Evolutionary conservation across 2,797 vertebrate genomes (phyloP).

Genomic region (Rhynchotus rufescens): DNA sequence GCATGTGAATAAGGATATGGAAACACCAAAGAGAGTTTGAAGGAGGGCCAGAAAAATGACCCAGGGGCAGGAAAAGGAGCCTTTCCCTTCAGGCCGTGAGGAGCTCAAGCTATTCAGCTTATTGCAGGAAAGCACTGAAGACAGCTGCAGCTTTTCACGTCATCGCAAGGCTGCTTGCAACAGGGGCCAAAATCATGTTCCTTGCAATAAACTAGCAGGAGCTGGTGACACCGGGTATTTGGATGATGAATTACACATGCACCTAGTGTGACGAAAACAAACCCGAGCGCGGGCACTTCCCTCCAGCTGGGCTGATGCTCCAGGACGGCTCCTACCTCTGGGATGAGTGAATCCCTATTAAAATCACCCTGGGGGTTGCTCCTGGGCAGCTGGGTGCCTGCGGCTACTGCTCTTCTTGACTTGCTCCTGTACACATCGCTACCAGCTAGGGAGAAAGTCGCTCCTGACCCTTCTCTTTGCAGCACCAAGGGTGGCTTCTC

Average conservation of each 20-base stretch:
- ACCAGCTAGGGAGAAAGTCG: background rate
- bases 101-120: conserved; percentile 6
- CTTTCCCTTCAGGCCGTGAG: background rate
- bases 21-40: conserved; percentile 48
- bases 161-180: background rate
- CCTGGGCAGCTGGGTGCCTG: background rate
- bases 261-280: background rate
- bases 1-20: background rate
- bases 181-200: background rate
- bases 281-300: background rate
- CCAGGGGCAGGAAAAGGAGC: background rate
- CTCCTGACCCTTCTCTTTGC: background rate
- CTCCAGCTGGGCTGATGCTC: background rate
- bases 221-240: conserved; percentile 12
- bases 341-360: background rate
- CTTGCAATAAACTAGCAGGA: conserved; percentile 35
- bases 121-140: conserved; percentile 30
- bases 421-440: background rate
- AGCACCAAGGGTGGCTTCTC: background rate
- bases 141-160: conserved; percentile 31
- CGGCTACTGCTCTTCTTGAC: background rate
- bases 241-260: conserved; percentile 18
- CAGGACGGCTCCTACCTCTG: background rate
- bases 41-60: conserved; percentile 23
- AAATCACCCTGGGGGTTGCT: background rate